phyloP scores from a whole-genome alignment of 2,888 invertebrate species.

The Agrochola lota region DNA sequence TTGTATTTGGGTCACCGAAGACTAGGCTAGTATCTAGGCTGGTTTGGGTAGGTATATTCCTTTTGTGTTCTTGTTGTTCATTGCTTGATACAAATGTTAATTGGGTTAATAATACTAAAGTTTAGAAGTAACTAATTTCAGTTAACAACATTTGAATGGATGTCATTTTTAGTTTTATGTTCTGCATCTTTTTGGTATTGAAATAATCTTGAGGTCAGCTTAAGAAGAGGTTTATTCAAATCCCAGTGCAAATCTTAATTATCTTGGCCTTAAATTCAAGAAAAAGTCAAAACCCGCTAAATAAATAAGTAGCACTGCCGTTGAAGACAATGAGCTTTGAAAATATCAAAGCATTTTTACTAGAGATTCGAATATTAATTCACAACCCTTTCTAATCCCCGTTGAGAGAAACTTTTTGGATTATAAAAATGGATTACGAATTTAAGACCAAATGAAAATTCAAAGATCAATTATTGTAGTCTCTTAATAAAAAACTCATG shows the following conservation, averaged over 20 bases:
- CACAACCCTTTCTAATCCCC: constrained; percentile 55
- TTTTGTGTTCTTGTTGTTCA: constrained; percentile 46
- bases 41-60: constrained; percentile 33
- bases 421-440: constrained; percentile 40
- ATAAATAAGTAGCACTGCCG: constrained; percentile 26
- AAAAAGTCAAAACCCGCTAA: constrained; percentile 25
- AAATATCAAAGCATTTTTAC: constrained; percentile 46
- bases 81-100: constrained; percentile 40
- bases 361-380: constrained; percentile 48
- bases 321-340: constrained; percentile 41
- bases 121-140: not conserved
- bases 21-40: constrained; percentile 65
- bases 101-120: constrained; percentile 23
- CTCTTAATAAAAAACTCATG: constrained; percentile 9
- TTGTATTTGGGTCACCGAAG: constrained; percentile 76
- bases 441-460: constrained; percentile 48
- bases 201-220: constrained; percentile 3
- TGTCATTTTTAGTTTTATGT: not conserved
- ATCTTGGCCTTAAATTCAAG: constrained; percentile 24
- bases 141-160: not conserved
- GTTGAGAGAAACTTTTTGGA: constrained; percentile 41
- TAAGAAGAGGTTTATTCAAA: constrained; percentile 9
- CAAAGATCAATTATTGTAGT: not conserved
- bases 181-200: not conserved
- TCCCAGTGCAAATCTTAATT: constrained; percentile 29